Evolutionary conservation across 1,140 invertebrate species (phyloP).

Genomic region (Hyles vespertilio): DNA sequence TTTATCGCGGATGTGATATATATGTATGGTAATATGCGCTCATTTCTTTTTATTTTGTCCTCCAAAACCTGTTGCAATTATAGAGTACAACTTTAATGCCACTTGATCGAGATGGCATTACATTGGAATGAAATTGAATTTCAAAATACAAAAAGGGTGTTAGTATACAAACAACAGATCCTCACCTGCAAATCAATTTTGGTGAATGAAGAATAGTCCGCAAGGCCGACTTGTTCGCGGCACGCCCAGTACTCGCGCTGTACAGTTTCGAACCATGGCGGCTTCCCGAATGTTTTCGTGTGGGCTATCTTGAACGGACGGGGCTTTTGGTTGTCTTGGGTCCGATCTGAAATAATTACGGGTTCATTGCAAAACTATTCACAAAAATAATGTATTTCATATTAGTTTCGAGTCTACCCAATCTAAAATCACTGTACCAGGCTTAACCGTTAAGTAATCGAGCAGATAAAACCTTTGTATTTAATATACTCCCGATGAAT

Average conservation of each 20-base stretch:
- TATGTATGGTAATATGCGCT: too few relatives aligned
- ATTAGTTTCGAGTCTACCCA: not conserved
- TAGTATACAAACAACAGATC: too few relatives aligned
- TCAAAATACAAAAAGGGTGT: slow-evolving; percentile 5
- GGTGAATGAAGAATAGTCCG: slow-evolving; percentile 98
- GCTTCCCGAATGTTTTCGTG: slow-evolving; percentile 90
- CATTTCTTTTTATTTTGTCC: too few relatives aligned
- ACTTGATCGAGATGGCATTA: not conserved
- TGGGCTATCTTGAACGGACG: slow-evolving; percentile 79
- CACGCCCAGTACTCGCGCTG: slow-evolving; percentile 95
- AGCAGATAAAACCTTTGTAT: too few relatives aligned
- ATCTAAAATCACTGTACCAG: too few relatives aligned
- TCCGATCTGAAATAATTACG: slow-evolving; percentile 24
- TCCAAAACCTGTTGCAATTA: not conserved
- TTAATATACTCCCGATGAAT: too few relatives aligned
- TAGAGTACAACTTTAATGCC: too few relatives aligned
- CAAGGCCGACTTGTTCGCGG: slow-evolving; percentile 93
- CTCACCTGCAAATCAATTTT: slow-evolving; percentile 96
- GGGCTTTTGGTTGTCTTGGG: slow-evolving; percentile 29
- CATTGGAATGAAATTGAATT: not conserved
- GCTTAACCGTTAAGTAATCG: too few relatives aligned
- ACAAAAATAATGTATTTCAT: not conserved
- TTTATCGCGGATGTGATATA: too few relatives aligned
- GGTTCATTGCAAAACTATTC: not conserved
- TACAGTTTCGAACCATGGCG: slow-evolving; percentile 95